Evolutionary conservation across 2,113 vertebrate genomes (phyloP).

Genomic region (Leucopsar rothschildi): DNA sequence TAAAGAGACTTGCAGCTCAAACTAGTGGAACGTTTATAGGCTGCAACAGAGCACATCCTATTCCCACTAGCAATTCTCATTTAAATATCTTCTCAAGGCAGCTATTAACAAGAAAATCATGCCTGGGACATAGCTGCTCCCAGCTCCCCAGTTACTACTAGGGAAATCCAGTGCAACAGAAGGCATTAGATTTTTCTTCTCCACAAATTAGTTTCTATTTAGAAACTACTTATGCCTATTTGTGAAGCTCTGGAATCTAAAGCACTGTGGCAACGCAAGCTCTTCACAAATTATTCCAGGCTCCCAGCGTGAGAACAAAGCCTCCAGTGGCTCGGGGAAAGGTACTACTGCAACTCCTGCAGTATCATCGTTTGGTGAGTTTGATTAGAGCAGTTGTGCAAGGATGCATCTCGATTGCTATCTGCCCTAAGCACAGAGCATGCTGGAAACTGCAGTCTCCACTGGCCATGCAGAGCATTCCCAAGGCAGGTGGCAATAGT

Average conservation of each 20-base stretch:
- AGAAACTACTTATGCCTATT: neutral
- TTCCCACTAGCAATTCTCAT: slow-evolving; percentile 2
- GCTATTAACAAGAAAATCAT: slow-evolving; percentile 39
- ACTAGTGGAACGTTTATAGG: neutral
- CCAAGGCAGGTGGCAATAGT: neutral
- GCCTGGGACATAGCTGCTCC: neutral
- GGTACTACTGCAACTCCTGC: neutral
- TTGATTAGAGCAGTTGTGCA: neutral
- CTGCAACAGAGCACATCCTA: neutral
- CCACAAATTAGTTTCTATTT: neutral
- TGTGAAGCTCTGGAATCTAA: neutral
- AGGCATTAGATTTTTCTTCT: neutral
- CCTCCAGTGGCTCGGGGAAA: neutral
- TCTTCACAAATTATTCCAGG: neutral
- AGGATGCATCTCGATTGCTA: neutral
- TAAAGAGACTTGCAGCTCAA: neutral
- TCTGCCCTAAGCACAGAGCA: neutral
- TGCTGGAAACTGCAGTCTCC: neutral
- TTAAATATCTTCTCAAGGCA: slow-evolving; percentile 12
- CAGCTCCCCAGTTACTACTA: neutral
- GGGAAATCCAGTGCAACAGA: neutral
- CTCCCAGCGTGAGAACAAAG: neutral
- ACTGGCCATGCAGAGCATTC: neutral
- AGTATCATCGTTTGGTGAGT: neutral
- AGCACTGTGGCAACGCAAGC: neutral